Percentiles rank a stretch among this genome's conserved stretches.
phyloP scores from a whole-genome alignment of 2,888 invertebrate genomes.

The Cephus rjabovi region DNA sequence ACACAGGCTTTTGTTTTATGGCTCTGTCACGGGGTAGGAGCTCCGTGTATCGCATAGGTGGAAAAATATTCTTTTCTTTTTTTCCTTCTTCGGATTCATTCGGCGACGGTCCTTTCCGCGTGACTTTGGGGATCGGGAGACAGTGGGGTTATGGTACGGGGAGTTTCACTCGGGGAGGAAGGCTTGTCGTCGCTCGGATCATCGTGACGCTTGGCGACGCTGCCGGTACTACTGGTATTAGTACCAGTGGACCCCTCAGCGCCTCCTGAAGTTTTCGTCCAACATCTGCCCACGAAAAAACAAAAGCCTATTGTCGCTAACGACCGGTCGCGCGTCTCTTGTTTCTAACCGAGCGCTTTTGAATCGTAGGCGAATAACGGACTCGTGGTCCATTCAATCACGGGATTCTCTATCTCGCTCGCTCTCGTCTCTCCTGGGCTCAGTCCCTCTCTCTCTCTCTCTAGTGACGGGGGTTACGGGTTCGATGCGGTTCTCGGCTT shows the following conservation, averaged over 20 bases:
- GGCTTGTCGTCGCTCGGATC: neutral
- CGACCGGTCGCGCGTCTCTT: slow-evolving; percentile 66
- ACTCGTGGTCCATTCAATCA: slow-evolving; percentile 46
- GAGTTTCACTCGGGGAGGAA: neutral
- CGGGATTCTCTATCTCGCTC: slow-evolving; percentile 10
- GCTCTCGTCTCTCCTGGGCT: slow-evolving; percentile 15
- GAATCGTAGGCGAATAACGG: slow-evolving; percentile 67
- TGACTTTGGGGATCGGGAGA: neutral
- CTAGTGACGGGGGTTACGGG: slow-evolving; percentile 4
- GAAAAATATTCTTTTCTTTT: neutral
- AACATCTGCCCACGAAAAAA: slow-evolving; percentile 68
- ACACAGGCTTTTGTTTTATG: neutral
- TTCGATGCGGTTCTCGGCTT: slow-evolving; percentile 8
- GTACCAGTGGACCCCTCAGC: neutral
- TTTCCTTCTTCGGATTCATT: neutral
- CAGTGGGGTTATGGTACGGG: neutral
- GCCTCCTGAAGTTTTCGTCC: slow-evolving; percentile 40
- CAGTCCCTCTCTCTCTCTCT: slow-evolving; percentile 21
- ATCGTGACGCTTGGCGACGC: neutral
- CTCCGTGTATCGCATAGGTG: slow-evolving; percentile 11
- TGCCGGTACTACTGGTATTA: neutral
- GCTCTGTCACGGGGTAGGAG: neutral
- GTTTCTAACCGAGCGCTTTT: slow-evolving; percentile 67
- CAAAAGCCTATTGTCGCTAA: slow-evolving; percentile 67
- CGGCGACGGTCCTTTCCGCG: neutral